Percentiles rank a stretch among this genome's conserved stretches.
Conservation (phyloP, 2,113 vertebrate species). For the Xyrauchen texanus region DNA sequence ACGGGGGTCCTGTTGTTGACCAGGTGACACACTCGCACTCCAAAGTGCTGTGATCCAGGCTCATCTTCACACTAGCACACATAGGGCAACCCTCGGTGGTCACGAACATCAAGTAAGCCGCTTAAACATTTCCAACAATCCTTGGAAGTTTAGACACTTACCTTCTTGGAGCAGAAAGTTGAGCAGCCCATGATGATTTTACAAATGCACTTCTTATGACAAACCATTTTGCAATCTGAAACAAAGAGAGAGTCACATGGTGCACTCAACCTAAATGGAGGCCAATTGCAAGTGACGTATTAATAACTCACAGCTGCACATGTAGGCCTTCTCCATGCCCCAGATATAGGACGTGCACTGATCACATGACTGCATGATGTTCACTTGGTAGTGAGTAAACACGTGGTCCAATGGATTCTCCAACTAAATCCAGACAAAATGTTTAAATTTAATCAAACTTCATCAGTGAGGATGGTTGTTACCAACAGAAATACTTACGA, state of each 20-base stretch:
- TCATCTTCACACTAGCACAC: conserved; percentile 77
- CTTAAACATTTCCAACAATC: no score
- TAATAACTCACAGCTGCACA: conserved; percentile 87
- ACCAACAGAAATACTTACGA: conserved; percentile 74
- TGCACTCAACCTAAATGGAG: neutral
- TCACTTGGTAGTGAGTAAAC: conserved; percentile 91
- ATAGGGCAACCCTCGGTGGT: neutral
- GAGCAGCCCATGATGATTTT: conserved; percentile 85
- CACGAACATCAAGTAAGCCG: neutral
- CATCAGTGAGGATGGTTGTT: neutral
- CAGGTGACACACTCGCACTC: conserved; percentile 81
- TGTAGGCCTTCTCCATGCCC: conserved; percentile 96
- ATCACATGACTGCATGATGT: conserved; percentile 94
- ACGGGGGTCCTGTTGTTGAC: conserved; percentile 84
- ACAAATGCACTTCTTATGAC: conserved; percentile 92
- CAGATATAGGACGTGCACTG: conserved; percentile 93
- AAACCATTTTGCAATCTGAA: conserved; percentile 92
- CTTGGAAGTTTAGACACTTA: conserved; percentile 53
- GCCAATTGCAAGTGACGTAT: neutral
- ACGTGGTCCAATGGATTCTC: conserved; percentile 87
- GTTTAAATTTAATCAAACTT: neutral
- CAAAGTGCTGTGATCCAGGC: conserved; percentile 79
- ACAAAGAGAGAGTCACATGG: neutral
- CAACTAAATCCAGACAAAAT: conserved; percentile 67
- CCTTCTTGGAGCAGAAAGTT: conserved; percentile 83